Evolutionary conservation across 2,888 invertebrate genomes (phyloP), one percentile per base, ranked within the genome.

Genomic region (Callimorpha dominula): DNA sequence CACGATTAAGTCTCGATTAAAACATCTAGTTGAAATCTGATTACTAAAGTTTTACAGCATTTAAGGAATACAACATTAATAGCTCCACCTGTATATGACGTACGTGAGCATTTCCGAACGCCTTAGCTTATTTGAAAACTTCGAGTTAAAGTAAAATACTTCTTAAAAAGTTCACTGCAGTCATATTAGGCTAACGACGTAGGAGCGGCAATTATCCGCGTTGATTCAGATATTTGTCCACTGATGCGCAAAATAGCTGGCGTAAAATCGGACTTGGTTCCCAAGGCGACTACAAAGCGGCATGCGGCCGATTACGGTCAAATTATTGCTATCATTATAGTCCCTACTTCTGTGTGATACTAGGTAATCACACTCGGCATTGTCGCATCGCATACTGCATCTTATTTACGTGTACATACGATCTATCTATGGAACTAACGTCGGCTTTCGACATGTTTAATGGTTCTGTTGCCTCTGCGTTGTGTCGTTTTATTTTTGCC

Each of bases 321-420:
- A 95, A 95, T 95, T 95, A 95, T 95, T 91, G 91, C 93, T 88
- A 90, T 93, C 94, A 95, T 95, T 95, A 95, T 89, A 89, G 91
- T 87, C 88, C 87, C 87, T 86, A 84, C 83, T 85, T 88, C 88
- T 88, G 88, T 86, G 85, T 89, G 87, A 90, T 88, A 86, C 85
- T 80, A 80, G 89, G 90, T 93, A 94, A 94, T 92, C 93, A 90
- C 89, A 84, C 84, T 79, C 82, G 79, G 86, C 84, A 82, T 82
- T 87, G 89, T 88, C 88, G 87, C 88, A 85, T 81, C 86, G 88
- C 89, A 86, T 87, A 83, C 87, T 88, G 89, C 87, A 87, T 89
- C 88, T 89, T 89, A 88, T 89, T 90, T 89, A 84, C 78, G 74
- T 78, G 75, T 69, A 70, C 80, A 87, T 86, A 83, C 81, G 76